Conservation (phyloP, 2,888 invertebrate genomes). For the Criorhina ranunculi region DNA sequence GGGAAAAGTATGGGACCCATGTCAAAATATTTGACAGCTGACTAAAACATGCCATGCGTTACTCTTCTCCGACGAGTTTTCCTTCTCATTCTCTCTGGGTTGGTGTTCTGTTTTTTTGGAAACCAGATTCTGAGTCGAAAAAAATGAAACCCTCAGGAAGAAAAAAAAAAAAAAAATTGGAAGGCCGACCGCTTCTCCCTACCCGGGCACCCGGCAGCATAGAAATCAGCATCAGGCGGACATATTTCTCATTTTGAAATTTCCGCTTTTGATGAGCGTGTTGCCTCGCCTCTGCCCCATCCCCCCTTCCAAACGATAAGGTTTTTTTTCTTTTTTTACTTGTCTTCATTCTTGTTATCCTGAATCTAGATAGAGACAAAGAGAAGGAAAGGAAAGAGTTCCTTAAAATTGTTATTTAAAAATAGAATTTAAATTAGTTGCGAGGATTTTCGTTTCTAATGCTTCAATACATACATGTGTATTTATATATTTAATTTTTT, state of each 20-base stretch:
- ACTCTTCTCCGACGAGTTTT: conserved; percentile 67
- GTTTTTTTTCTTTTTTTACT: conserved; percentile 33
- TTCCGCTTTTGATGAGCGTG: conserved; percentile 72
- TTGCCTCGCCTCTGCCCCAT: conserved; percentile 24
- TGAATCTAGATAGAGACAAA: conserved; percentile 35
- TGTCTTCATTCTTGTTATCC: conserved; percentile 47
- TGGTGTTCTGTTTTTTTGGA: conserved; percentile 40
- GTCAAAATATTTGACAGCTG: conserved; percentile 85
- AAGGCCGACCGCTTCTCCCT: conserved; percentile 52
- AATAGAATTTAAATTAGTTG: conserved; percentile 53
- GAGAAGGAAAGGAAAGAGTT: conserved; percentile 13
- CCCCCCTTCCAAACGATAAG: conserved; percentile 18
- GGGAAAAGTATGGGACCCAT: conserved; percentile 82
- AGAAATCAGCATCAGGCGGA: conserved; percentile 72
- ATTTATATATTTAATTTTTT: conserved; percentile 3
- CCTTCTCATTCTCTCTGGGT: conserved; percentile 38
- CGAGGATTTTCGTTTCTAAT: conserved; percentile 6
- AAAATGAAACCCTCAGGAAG: conserved; percentile 56
- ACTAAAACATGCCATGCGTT: conserved; percentile 84
- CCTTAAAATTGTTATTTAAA: conserved; percentile 28
- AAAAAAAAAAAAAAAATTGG: conserved; percentile 27
- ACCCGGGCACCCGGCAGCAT: conserved; percentile 22
- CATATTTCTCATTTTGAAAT: conserved; percentile 75
- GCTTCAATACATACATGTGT: conserved; percentile 1
- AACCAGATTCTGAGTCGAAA: conserved; percentile 62